These are phyloP conservation scores for Ceratina australensis DNA, from an alignment of 1,140 invertebrate species.

Conservation along the genomic window DNA sequence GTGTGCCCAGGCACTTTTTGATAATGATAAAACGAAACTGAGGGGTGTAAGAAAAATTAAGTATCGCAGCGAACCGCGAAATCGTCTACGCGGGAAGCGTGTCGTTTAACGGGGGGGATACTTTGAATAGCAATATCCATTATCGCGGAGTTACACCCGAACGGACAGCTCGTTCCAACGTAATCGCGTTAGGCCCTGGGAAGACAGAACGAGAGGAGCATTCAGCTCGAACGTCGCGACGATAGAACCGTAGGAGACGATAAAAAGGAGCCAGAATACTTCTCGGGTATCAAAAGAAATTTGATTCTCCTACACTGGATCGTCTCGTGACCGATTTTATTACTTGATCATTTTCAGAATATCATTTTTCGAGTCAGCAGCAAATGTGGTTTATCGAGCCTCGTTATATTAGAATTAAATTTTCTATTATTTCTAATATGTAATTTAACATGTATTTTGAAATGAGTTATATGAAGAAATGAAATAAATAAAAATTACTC, in stretches of 20 bases:
- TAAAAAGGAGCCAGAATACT: constrained; percentile 4
- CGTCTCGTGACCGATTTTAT: too few relatives aligned
- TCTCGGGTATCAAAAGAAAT: too few relatives aligned
- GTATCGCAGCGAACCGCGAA: constrained; percentile 43
- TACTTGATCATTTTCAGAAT: too few relatives aligned
- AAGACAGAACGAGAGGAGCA: constrained; percentile 27
- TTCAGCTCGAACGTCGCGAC: background rate
- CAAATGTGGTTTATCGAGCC: too few relatives aligned
- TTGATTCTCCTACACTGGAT: too few relatives aligned
- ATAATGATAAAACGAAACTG: background rate
- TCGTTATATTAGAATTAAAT: too few relatives aligned
- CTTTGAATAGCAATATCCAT: constrained; percentile 66
- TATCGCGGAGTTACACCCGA: constrained; percentile 66
- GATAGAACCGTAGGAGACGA: background rate
- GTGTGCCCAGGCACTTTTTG: background rate
- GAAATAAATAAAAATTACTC: too few relatives aligned
- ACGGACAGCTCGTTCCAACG: constrained; percentile 61
- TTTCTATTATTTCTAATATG: too few relatives aligned
- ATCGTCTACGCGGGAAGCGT: constrained; percentile 23
- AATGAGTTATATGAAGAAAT: too few relatives aligned
- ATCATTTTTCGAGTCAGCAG: too few relatives aligned
- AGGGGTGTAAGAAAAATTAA: constrained; percentile 33
- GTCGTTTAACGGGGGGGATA: constrained; percentile 63
- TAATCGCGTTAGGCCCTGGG: constrained; percentile 64
- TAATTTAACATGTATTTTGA: too few relatives aligned